Evolutionary conservation across 2,888 invertebrate genomes (phyloP).

Genomic region (Ectemnius lituratus): DNA sequence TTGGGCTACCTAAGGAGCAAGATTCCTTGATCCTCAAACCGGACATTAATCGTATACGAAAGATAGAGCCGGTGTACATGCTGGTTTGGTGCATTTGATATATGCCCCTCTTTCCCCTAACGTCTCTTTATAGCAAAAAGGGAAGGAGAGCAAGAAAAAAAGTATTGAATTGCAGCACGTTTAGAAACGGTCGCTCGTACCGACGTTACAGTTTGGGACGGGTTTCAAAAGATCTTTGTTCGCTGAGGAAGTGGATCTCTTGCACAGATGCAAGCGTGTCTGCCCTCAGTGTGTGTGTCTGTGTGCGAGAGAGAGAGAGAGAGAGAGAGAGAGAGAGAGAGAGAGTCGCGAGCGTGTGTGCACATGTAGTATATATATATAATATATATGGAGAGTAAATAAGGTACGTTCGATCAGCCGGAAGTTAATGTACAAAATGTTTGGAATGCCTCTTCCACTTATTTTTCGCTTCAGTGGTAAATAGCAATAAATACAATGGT

Average conservation of each 20-base stretch:
- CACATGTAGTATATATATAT: slow-evolving; percentile 26
- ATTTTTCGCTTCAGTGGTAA: slow-evolving; percentile 77
- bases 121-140: slow-evolving; percentile 1
- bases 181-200: slow-evolving; percentile 59
- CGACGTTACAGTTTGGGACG: slow-evolving; percentile 70
- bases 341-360: slow-evolving; percentile 24
- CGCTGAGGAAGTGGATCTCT: slow-evolving; percentile 67
- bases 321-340: too few relatives aligned
- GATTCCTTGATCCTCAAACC: slow-evolving; percentile 4
- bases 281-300: background rate
- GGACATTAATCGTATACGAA: slow-evolving; percentile 1
- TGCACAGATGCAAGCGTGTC: slow-evolving; percentile 51
- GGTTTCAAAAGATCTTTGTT: slow-evolving; percentile 76
- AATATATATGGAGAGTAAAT: background rate
- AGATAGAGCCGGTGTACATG: background rate
- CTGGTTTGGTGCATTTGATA: background rate
- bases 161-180: slow-evolving; percentile 54
- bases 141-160: slow-evolving; percentile 16
- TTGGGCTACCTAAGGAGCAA: background rate
- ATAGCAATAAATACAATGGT: slow-evolving; percentile 67
- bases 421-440: slow-evolving; percentile 71
- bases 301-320: too few relatives aligned
- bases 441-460: slow-evolving; percentile 72
- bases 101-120: background rate
- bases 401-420: slow-evolving; percentile 54